Conservation (phyloP, 2,888 invertebrate species). For the Cyaniris semiargus region DNA sequence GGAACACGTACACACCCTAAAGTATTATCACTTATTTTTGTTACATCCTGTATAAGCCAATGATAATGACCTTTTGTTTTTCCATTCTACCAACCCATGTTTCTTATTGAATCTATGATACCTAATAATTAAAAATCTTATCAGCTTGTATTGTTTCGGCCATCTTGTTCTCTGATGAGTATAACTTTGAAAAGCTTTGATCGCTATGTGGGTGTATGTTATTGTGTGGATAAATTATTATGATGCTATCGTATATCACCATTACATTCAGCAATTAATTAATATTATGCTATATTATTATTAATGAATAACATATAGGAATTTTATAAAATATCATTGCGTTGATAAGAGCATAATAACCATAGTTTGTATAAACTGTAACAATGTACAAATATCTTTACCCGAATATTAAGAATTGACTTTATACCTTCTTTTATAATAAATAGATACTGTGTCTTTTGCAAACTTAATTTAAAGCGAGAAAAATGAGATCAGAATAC, state of each 20-base stretch:
- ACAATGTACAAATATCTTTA: too few species aligned
- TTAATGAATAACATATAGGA: neutral
- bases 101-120: constrained; percentile 14
- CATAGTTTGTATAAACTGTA: too few species aligned
- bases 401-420: too few species aligned
- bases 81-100: neutral
- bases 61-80: neutral
- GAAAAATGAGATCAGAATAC: neutral
- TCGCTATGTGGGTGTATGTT: neutral
- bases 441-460: too few species aligned
- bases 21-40: too few species aligned
- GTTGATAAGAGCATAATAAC: too few species aligned
- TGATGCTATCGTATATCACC: neutral
- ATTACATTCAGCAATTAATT: neutral
- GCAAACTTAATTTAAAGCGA: neutral
- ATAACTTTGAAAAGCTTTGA: neutral
- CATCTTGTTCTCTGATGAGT: constrained; percentile 18
- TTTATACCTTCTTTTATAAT: too few species aligned
- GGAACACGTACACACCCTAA: too few species aligned
- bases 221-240: constrained; percentile 7
- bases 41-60: too few species aligned
- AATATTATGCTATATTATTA: neutral
- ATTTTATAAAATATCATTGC: too few species aligned
- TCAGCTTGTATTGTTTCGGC: neutral
- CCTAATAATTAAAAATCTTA: constrained; percentile 9